Evolutionary conservation across 2,797 vertebrate species (phyloP).

Genomic region (Xiphophorus birchmanni): DNA sequence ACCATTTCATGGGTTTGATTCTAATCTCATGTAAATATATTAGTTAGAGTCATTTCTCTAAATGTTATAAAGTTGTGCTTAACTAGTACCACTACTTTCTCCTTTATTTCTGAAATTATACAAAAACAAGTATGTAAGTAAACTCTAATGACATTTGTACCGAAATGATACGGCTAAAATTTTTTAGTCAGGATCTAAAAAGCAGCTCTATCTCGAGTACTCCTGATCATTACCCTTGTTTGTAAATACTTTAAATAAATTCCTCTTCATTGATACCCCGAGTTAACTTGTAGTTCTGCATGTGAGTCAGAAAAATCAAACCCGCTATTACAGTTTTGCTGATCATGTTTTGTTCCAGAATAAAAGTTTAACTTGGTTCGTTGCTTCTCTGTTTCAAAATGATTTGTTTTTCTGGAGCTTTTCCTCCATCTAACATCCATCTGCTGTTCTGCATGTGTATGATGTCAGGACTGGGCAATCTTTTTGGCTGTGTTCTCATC

Average conservation of each 20-base stretch:
- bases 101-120: background rate
- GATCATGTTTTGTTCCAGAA: constrained; percentile 56
- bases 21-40: background rate
- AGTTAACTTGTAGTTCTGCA: background rate
- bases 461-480: constrained; percentile 73
- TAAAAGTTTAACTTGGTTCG: constrained; percentile 52
- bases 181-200: background rate
- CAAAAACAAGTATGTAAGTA: background rate
- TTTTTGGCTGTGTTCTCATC: constrained; percentile 63
- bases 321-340: constrained; percentile 46
- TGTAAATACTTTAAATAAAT: background rate
- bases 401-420: constrained; percentile 54
- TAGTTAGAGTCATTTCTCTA: background rate
- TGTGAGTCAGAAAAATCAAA: background rate
- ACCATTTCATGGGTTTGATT: background rate
- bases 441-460: constrained; percentile 65
- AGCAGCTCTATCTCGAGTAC: background rate
- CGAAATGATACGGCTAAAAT: background rate
- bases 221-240: background rate
- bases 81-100: background rate
- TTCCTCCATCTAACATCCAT: constrained; percentile 51
- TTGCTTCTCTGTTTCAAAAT: constrained; percentile 41
- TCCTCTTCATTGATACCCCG: background rate
- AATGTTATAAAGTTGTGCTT: background rate
- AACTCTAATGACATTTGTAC: background rate